A percentile compares a stretch with the other conserved stretches of the same genome.
phyloP scores from a whole-genome alignment of 92 coral and sea anemone genomes.

The Micromussa lordhowensis region DNA sequence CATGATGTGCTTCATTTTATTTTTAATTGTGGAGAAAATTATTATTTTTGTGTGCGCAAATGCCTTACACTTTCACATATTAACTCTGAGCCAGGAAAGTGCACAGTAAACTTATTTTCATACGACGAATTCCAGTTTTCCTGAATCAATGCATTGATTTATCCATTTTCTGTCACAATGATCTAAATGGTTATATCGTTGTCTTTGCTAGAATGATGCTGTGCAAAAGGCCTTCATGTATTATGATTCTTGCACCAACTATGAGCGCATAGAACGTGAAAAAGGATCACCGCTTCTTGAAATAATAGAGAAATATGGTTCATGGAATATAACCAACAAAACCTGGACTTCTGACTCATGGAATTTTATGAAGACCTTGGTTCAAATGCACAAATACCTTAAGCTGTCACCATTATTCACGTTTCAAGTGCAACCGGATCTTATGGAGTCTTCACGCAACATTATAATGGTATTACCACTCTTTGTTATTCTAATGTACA shows the following conservation, averaged over 20 bases:
- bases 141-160: too few species aligned
- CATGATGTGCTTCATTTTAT: too few species aligned
- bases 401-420: constrained; percentile 64
- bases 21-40: too few species aligned
- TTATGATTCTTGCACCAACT: constrained; percentile 84
- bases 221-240: constrained; percentile 69
- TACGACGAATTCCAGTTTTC: too few species aligned
- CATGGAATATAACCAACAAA: constrained; percentile 87
- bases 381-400: constrained; percentile 69
- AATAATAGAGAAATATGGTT: constrained; percentile 73
- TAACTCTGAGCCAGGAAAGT: too few species aligned
- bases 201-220: constrained; percentile 67
- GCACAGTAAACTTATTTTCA: too few species aligned
- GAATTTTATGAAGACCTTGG: constrained; percentile 65
- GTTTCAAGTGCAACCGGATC: constrained; percentile 65
- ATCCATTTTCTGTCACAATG: too few species aligned
- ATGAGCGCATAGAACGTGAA: constrained; percentile 58
- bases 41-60: too few species aligned
- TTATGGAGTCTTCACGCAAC: constrained; percentile 67
- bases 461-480: constrained; percentile 69
- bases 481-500: not conserved
- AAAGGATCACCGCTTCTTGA: constrained; percentile 60
- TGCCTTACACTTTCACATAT: too few species aligned
- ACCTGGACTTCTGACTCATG: constrained; percentile 66
- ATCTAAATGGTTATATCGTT: too few species aligned